Evolutionary conservation across 2,888 invertebrate species (phyloP).

Genomic region (Drosophila austrosaltans): DNA sequence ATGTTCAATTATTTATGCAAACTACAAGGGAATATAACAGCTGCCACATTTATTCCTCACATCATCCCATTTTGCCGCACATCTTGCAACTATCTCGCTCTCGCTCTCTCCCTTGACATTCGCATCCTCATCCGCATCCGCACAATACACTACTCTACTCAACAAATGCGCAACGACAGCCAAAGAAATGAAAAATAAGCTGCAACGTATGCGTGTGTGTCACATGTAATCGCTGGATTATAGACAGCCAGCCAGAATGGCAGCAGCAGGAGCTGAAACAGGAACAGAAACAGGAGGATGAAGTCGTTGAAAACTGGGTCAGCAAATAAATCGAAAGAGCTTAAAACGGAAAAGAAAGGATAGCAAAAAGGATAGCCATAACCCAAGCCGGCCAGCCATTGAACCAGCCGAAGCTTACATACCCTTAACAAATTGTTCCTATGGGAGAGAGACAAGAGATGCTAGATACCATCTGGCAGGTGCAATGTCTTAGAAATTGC

Average conservation of each 20-base stretch:
- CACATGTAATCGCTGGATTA: conserved; percentile 76
- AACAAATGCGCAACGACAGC: conserved; percentile 58
- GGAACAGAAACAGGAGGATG: neutral
- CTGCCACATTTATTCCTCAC: conserved; percentile 21
- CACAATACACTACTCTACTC: conserved; percentile 17
- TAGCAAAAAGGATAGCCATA: conserved; percentile 27
- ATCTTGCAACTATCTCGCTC: no score
- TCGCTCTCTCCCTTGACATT: neutral
- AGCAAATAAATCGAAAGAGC: conserved; percentile 74
- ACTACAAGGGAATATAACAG: conserved; percentile 56
- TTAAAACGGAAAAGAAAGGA: conserved; percentile 49
- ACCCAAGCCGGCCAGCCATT: neutral
- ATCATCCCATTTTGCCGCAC: neutral
- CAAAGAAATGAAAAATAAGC: conserved; percentile 77
- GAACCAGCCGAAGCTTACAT: conserved; percentile 41
- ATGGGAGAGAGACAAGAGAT: neutral
- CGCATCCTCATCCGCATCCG: conserved; percentile 1
- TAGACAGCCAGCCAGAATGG: conserved; percentile 60
- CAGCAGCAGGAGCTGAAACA: conserved; percentile 25
- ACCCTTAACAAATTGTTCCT: conserved; percentile 35
- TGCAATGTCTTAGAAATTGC: neutral
- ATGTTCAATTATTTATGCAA: conserved; percentile 73
- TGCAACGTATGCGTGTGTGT: conserved; percentile 78
- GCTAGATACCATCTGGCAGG: neutral
- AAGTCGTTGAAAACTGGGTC: conserved; percentile 65